phyloP scores from a whole-genome alignment of 2,888 invertebrate species.

The Monochamus alternatus region DNA sequence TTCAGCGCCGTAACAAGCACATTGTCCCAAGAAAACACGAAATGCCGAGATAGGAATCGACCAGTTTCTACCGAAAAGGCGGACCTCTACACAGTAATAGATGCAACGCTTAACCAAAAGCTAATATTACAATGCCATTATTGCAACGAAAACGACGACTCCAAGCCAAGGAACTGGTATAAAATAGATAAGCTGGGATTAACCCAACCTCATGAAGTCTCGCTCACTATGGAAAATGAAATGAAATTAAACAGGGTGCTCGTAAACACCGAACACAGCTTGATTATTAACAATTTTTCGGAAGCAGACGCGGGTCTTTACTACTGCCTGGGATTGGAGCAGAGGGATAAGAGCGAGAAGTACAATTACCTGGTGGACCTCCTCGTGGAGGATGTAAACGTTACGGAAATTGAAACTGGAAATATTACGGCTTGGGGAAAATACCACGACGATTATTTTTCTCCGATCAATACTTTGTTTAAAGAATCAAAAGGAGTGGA shows the following conservation, averaged over 20 bases:
- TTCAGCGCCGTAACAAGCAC: neutral
- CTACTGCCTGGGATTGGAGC: constrained; percentile 70
- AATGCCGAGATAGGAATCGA: constrained; percentile 70
- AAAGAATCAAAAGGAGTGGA: constrained; percentile 68
- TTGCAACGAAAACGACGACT: constrained; percentile 70
- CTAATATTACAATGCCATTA: constrained; percentile 72
- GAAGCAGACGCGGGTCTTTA: constrained; percentile 71
- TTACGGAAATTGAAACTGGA: constrained; percentile 65
- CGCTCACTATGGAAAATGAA: constrained; percentile 70
- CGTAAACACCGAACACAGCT: constrained; percentile 69
- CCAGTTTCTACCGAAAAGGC: constrained; percentile 69
- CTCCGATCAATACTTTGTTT: constrained; percentile 71
- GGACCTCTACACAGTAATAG: constrained; percentile 71
- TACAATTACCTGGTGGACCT: constrained; percentile 73
- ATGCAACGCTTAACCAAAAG: constrained; percentile 68
- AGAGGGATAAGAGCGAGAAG: constrained; percentile 68
- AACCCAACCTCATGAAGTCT: constrained; percentile 67
- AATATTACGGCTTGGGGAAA: constrained; percentile 72
- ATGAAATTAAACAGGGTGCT: constrained; percentile 68
- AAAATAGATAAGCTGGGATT: constrained; percentile 68
- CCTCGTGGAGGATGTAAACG: constrained; percentile 63
- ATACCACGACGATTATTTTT: constrained; percentile 71
- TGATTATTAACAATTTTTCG: constrained; percentile 70
- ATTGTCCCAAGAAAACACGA: constrained; percentile 55
- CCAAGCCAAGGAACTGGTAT: constrained; percentile 72